These are phyloP conservation scores for Micromys minutus DNA, from an alignment of 2,113 vertebrate genomes.

Conservation along the genomic window DNA sequence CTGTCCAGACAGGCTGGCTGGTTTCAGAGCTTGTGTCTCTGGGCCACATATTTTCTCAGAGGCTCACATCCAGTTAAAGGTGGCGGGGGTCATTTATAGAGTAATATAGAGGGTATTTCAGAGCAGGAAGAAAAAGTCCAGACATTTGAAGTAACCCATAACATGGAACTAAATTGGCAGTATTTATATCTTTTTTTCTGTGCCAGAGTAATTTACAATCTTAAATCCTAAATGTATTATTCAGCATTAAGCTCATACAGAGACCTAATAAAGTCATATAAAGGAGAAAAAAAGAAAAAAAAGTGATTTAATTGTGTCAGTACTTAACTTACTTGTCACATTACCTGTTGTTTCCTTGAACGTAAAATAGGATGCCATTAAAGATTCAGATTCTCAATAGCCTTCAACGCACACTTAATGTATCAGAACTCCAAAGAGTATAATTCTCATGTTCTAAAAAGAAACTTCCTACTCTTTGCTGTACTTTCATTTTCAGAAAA, in stretches of 20 bases:
- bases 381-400: constrained; percentile 29
- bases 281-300: constrained; percentile 47
- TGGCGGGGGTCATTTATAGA: not conserved
- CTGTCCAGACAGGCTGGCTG: not conserved
- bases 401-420: constrained; percentile 9
- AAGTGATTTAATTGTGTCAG: constrained; percentile 5
- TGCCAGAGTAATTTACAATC: not conserved
- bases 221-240: not conserved
- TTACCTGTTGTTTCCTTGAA: constrained; percentile 30
- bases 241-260: not conserved
- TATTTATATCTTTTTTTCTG: not conserved
- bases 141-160: constrained; percentile 1
- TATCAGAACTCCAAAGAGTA: not conserved
- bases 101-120: not conserved
- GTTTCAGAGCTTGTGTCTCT: not conserved
- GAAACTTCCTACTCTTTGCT: not conserved
- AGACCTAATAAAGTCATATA: not conserved
- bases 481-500: constrained; percentile 34
- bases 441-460: constrained; percentile 1
- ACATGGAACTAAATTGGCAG: constrained; percentile 33
- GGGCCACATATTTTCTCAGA: not conserved
- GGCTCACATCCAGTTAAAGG: not conserved
- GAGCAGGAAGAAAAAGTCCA: constrained; percentile 38
- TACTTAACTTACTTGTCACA: constrained; percentile 15
- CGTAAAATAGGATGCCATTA: constrained; percentile 21